Evolutionary conservation across 1,140 invertebrate genomes (phyloP).

Genomic region (Adoxophyes honmai): DNA sequence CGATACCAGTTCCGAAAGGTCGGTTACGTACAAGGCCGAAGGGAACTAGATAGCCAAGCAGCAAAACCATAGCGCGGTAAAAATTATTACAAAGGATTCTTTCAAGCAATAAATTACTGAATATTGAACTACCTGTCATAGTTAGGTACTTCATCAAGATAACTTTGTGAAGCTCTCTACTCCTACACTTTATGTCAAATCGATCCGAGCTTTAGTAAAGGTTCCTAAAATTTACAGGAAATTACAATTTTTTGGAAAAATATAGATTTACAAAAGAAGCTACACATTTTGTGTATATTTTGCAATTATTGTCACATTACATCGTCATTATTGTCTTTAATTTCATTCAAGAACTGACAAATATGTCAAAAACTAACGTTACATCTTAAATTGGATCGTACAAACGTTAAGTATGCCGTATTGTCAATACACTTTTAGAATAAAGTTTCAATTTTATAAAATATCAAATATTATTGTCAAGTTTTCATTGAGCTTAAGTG

Average conservation of each 20-base stretch:
- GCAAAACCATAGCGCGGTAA: too few species aligned
- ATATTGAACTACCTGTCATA: too few species aligned
- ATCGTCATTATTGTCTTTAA: not conserved
- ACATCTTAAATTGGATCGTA: not conserved
- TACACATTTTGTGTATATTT: not conserved
- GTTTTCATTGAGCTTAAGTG: conserved; percentile 2
- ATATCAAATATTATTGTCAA: not conserved
- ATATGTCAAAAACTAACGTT: too few species aligned
- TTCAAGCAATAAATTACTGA: too few species aligned
- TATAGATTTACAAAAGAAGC: conserved; percentile 1
- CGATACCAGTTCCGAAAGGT: too few species aligned
- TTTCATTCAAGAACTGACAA: not conserved
- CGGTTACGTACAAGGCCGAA: too few species aligned
- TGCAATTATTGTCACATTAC: not conserved
- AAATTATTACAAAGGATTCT: too few species aligned
- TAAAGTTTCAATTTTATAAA: not conserved
- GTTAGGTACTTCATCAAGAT: too few species aligned
- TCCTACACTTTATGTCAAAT: not conserved
- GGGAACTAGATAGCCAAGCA: too few species aligned
- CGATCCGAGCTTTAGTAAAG: conserved; percentile 6
- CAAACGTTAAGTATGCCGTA: not conserved
- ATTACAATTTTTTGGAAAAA: not conserved
- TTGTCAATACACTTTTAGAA: not conserved
- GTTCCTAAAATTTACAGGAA: not conserved
- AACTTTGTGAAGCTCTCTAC: not conserved